Percentiles rank a stretch among this genome's conserved stretches.
These are phyloP conservation scores for Tiphia femorata DNA, from an alignment of 2,888 invertebrate species.

Conservation along the genomic window DNA sequence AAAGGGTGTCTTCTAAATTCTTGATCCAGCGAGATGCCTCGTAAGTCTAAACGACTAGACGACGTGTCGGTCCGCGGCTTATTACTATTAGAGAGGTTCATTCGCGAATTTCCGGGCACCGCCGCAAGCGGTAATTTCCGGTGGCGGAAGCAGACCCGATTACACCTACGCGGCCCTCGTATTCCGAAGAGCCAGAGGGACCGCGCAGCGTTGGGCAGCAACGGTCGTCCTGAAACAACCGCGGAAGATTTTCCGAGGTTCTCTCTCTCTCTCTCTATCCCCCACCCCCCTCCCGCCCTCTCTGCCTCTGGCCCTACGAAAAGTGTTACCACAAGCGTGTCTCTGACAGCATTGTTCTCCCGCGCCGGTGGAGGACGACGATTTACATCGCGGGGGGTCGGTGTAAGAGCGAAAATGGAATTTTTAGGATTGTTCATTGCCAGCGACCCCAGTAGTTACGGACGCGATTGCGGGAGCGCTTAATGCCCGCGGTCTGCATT, in stretches of 20 bases:
- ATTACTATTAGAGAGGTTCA: conserved; percentile 57
- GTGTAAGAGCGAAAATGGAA: neutral
- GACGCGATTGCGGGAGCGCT: too few species aligned
- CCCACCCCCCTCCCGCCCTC: too few species aligned
- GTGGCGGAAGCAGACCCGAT: conserved; percentile 52
- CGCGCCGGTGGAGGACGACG: neutral
- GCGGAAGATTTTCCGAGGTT: neutral
- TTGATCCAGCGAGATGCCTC: conserved; percentile 9
- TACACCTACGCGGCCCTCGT: too few species aligned
- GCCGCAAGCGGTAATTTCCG: conserved; percentile 63
- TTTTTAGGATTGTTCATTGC: neutral
- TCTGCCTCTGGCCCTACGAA: too few species aligned
- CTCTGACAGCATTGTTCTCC: neutral
- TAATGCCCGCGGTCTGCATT: too few species aligned
- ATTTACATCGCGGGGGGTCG: neutral
- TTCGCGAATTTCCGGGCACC: conserved; percentile 55
- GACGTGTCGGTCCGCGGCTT: conserved; percentile 25
- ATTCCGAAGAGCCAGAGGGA: conserved; percentile 24
- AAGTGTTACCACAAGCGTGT: neutral
- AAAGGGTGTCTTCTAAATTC: neutral
- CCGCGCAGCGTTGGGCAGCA: neutral
- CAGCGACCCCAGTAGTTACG: neutral
- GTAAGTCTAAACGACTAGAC: conserved; percentile 12
- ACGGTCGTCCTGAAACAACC: neutral
- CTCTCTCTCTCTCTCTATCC: too few species aligned